phyloP scores from a whole-genome alignment of 1,140 invertebrate species.

The Drosophila tsacasi region DNA sequence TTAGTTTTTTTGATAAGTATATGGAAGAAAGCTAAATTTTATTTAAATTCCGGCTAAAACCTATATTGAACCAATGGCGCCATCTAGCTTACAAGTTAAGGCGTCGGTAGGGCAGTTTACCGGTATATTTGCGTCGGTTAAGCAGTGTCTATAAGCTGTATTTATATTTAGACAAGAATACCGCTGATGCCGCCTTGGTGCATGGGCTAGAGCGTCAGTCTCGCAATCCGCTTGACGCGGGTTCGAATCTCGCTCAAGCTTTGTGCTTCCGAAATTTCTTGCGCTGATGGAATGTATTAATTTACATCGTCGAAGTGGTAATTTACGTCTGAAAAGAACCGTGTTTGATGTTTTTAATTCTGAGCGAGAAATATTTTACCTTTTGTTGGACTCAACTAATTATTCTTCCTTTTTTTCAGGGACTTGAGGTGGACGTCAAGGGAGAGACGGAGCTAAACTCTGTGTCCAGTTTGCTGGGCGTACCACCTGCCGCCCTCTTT shows the following conservation, averaged over 20 bases:
- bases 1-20: neutral
- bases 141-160: neutral
- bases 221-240: neutral
- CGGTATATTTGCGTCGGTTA: neutral
- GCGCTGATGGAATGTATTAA: slow-evolving; percentile 64
- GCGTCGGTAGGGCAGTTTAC: neutral
- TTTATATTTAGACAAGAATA: fast-evolving
- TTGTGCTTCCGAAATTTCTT: slow-evolving; percentile 49
- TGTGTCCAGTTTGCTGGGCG: slow-evolving; percentile 93
- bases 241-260: slow-evolving; percentile 32
- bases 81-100: neutral
- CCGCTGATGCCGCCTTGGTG: slow-evolving; percentile 32
- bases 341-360: slow-evolving; percentile 64
- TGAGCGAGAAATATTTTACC: slow-evolving; percentile 73
- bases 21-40: neutral
- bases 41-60: fast-evolving
- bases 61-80: neutral
- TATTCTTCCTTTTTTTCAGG: slow-evolving; percentile 58
- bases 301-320: slow-evolving; percentile 57
- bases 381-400: neutral
- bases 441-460: slow-evolving; percentile 93
- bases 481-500: slow-evolving; percentile 91
- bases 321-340: slow-evolving; percentile 81
- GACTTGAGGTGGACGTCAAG: slow-evolving; percentile 90
- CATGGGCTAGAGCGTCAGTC: slow-evolving; percentile 9